Evolutionary conservation across 2,797 vertebrate species (phyloP).

Genomic region (Harpagifer antarcticus): DNA sequence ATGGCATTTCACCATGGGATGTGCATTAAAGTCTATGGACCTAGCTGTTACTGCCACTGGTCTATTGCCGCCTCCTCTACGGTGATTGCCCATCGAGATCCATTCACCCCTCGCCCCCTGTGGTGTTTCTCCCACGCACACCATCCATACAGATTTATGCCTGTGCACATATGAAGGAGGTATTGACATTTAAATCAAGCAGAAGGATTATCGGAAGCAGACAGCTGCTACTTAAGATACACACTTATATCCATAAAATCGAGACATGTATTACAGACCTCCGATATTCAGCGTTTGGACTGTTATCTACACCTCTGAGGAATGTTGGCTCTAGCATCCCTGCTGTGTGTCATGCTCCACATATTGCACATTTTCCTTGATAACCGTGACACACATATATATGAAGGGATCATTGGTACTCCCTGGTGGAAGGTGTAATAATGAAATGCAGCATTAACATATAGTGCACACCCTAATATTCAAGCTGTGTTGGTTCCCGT

Average conservation of each 20-base stretch:
- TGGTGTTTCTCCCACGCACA: constrained; percentile 62
- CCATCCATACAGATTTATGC: constrained; percentile 59
- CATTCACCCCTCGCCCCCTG: constrained; percentile 34
- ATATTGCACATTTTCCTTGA: constrained; percentile 34
- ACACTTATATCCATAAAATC: constrained; percentile 68
- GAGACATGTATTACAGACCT: constrained; percentile 47
- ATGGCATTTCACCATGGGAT: constrained; percentile 69
- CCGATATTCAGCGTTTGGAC: constrained; percentile 36
- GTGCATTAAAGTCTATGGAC: constrained; percentile 56
- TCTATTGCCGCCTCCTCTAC: constrained; percentile 32
- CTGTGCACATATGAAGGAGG: constrained; percentile 65
- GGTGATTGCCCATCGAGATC: constrained; percentile 30
- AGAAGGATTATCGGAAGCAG: constrained; percentile 68
- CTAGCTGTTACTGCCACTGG: constrained; percentile 43
- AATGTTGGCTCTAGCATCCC: constrained; percentile 5
- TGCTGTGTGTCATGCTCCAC: constrained; percentile 12
- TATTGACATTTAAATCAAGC: constrained; percentile 80
- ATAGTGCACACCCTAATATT: constrained; percentile 34
- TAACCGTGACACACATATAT: constrained; percentile 28
- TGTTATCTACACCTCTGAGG: constrained; percentile 33
- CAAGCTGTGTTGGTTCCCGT: constrained; percentile 1
- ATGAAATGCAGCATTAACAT: constrained; percentile 36
- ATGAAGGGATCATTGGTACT: constrained; percentile 6
- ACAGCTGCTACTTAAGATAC: constrained; percentile 75
- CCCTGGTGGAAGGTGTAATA: constrained; percentile 26